Conservation (phyloP, 2,113 vertebrate genomes). For the Lepisosteus osseus region DNA sequence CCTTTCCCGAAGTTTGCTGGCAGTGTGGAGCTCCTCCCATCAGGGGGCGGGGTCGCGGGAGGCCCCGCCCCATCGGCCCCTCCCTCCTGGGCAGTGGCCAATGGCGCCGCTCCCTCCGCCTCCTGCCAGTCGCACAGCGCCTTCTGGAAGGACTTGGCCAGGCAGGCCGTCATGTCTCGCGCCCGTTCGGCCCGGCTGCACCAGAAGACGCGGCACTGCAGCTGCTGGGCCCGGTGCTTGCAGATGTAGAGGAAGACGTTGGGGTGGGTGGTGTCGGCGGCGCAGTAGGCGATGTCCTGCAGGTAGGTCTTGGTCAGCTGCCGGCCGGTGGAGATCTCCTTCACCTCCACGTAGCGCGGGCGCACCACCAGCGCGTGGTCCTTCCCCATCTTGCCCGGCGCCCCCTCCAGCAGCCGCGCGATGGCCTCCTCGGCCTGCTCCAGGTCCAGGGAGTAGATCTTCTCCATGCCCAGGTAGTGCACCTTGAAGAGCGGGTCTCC, state of each 20-base stretch:
- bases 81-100: conserved; percentile 28
- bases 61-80: conserved; percentile 27
- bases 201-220: conserved; percentile 75
- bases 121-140: conserved; percentile 69
- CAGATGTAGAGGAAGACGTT: conserved; percentile 77
- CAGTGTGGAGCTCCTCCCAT: conserved; percentile 54
- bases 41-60: conserved; percentile 24
- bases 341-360: conserved; percentile 70
- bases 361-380: conserved; percentile 74
- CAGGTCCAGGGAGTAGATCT: conserved; percentile 70
- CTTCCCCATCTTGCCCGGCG: conserved; percentile 55
- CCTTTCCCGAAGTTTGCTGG: conserved; percentile 67
- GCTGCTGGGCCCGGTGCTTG: conserved; percentile 68
- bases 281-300: conserved; percentile 74
- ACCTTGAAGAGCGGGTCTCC: conserved; percentile 74
- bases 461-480: conserved; percentile 70
- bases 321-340: conserved; percentile 70
- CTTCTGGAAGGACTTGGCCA: conserved; percentile 68
- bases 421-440: conserved; percentile 70
- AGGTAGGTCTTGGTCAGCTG: conserved; percentile 76
- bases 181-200: conserved; percentile 69
- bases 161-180: conserved; percentile 63
- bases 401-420: conserved; percentile 51
- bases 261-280: conserved; percentile 55
- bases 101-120: conserved; percentile 47